Evolutionary conservation across 2,113 vertebrate genomes (phyloP), one percentile per base, ranked within the genome.

Genomic region (Phainopepla nitens): DNA sequence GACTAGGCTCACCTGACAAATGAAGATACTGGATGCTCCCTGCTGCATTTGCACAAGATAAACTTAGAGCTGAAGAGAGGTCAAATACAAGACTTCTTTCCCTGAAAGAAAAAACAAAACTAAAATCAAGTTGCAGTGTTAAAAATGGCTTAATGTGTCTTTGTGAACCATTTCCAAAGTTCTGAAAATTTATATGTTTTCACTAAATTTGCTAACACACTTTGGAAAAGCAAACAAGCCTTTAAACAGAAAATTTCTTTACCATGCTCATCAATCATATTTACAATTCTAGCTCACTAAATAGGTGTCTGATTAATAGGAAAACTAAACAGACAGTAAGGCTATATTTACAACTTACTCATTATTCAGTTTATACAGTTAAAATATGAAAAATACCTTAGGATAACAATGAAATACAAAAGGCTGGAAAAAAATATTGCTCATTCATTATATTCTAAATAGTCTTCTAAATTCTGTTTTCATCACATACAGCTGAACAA

Each of bases 21-120:
- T 91, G 95, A 89, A 98, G 96, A 65, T 97, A 96, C 58, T 98
- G 98, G 91, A 99, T 97, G 41, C 97, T 97, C 21, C 98, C 98
- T 13, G 98, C 96, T 10, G 98, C 98, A 2, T 98, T 99, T 22
- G 98, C 98, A 82, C 98, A 98, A 35, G 98, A 99, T 66, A 99
- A 97, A 60, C 96, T 98, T 94, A 98, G 98, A 10, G 97, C 96
- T 39, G 98, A 99, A 58, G 98, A 98, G 50, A 71, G 94, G 88
- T 99, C 98, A 21, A 98, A 99, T 94, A 98, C 96, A 47, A 98
- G 98, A 95, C 89, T 98, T 95, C 98, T 97, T 47, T 98, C 97
- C 72, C 98, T 99, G 82, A 47, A 14, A 44, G 7, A 16, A 68
- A 42, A 39, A 44, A 39, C 3, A n/a, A 64, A 57, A 42, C 11